Percentiles rank a stretch among this genome's conserved stretches.
Evolutionary conservation across 2,888 invertebrate species (phyloP).

Genomic region (Lottia scabra): DNA sequence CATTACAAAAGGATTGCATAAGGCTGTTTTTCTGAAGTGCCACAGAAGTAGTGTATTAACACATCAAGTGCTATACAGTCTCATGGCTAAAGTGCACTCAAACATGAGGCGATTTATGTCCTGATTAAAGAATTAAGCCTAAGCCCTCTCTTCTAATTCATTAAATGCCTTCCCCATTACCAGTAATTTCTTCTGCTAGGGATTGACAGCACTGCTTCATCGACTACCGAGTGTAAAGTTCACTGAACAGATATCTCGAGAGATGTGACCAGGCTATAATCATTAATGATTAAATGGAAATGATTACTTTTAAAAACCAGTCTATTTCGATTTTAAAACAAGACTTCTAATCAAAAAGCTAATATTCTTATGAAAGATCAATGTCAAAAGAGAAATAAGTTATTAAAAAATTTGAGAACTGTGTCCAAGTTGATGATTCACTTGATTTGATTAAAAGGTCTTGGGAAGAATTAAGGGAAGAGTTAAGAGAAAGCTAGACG

Average conservation of each 20-base stretch:
- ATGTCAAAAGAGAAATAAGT: too few species aligned
- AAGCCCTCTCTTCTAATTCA: slow-evolving; percentile 3
- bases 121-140: background rate
- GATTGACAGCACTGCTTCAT: too few species aligned
- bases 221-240: too few species aligned
- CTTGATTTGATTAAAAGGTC: background rate
- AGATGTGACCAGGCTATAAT: too few species aligned
- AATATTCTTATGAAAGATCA: too few species aligned
- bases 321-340: too few species aligned
- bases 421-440: background rate
- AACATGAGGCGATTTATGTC: background rate
- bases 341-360: too few species aligned
- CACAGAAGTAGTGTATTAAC: background rate
- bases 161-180: background rate
- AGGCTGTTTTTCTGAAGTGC: slow-evolving; percentile 2
- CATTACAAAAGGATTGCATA: slow-evolving; percentile 1
- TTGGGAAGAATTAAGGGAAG: background rate
- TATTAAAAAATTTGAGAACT: too few species aligned
- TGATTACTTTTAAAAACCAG: too few species aligned
- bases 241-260: too few species aligned
- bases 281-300: too few species aligned
- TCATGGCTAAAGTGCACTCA: background rate
- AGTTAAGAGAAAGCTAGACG: too few species aligned
- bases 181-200: background rate
- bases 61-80: slow-evolving; percentile 1